Percentiles rank a stretch among this genome's conserved stretches.
phyloP scores from a whole-genome alignment of 2,888 invertebrate genomes.

The Torymus texanus region DNA sequence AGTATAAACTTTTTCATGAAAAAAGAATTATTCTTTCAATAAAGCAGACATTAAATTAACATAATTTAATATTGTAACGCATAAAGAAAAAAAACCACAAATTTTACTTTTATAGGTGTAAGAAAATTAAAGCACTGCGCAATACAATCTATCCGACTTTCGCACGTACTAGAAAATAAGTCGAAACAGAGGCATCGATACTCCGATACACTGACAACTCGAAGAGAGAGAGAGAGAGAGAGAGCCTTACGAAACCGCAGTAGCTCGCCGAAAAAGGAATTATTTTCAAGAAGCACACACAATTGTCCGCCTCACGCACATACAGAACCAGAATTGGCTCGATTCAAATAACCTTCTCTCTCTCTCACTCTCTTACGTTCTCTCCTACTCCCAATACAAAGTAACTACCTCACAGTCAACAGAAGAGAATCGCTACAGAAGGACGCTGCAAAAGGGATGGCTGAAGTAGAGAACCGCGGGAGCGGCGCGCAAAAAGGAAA shows the following conservation, averaged over 20 bases:
- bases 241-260: conserved; percentile 17
- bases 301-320: conserved; percentile 7
- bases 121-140: background rate
- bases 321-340: conserved; percentile 40
- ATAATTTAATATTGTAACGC: too few species aligned
- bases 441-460: conserved; percentile 6
- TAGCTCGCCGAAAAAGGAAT: conserved; percentile 41
- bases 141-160: conserved; percentile 20
- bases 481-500: conserved; percentile 33
- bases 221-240: conserved; percentile 10
- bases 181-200: background rate
- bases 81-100: too few species aligned
- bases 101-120: background rate
- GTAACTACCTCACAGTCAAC: conserved; percentile 20
- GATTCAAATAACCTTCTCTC: conserved; percentile 28
- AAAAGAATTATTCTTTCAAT: too few species aligned
- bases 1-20: too few species aligned
- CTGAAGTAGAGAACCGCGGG: background rate
- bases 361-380: too few species aligned
- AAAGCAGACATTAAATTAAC: too few species aligned
- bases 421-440: conserved; percentile 23
- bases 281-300: conserved; percentile 30
- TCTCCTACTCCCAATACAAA: conserved; percentile 3
- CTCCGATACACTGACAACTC: background rate
- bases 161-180: conserved; percentile 9